These are phyloP conservation scores for Peromyscus attwateri DNA, from an alignment of 2,797 vertebrate species.

Conservation along the genomic window DNA sequence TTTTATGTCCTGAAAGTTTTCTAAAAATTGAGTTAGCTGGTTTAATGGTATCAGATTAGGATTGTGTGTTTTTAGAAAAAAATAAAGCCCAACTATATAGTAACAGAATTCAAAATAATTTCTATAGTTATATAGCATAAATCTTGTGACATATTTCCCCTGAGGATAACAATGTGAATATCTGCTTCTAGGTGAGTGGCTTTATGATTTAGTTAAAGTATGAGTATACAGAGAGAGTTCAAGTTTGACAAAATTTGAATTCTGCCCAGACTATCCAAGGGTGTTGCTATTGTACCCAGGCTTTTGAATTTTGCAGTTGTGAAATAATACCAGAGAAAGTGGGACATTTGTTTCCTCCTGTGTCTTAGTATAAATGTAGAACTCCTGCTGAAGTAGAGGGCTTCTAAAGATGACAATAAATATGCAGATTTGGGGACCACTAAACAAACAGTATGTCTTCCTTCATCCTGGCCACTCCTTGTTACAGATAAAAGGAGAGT, in stretches of 20 bases:
- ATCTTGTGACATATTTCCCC: background rate
- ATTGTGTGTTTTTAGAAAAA: background rate
- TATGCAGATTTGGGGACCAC: background rate
- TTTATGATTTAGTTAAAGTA: background rate
- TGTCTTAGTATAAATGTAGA: background rate
- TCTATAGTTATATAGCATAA: constrained; percentile 16
- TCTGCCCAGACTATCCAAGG: background rate
- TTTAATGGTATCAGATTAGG: background rate
- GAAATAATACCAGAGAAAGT: background rate
- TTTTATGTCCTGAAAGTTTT: background rate
- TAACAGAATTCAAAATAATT: constrained; percentile 32
- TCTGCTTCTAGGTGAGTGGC: background rate
- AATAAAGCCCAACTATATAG: background rate
- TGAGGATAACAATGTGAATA: constrained; percentile 38
- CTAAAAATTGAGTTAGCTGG: background rate
- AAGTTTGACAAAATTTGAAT: constrained; percentile 22
- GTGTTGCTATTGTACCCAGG: background rate
- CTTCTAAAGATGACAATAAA: background rate
- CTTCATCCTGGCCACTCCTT: background rate
- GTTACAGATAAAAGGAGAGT: background rate
- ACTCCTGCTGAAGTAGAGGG: background rate
- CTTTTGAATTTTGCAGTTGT: background rate
- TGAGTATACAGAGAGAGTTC: background rate
- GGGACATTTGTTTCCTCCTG: background rate
- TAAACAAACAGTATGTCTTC: background rate